Conservation (phyloP, 2,113 vertebrate species). For the Thamnophis sirtalis region DNA sequence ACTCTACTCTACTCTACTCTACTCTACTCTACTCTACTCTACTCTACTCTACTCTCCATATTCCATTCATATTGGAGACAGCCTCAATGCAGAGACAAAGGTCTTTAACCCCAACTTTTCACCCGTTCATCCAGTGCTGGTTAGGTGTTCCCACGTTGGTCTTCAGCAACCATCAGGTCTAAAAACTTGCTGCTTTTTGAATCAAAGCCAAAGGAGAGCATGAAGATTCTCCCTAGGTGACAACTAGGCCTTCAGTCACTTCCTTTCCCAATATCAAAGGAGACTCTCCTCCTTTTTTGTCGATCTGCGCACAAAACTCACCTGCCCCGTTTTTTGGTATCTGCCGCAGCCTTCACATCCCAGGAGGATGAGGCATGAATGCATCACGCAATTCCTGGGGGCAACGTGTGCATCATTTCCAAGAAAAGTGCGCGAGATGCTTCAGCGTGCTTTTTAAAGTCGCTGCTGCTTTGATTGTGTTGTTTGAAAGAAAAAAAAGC, state of each 20-base stretch:
- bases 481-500: constrained; percentile 51
- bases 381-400: background rate
- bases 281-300: too few relatives aligned
- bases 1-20: too few relatives aligned
- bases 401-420: background rate
- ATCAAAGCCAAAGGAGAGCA: background rate
- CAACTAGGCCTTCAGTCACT: background rate
- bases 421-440: background rate
- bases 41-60: too few relatives aligned
- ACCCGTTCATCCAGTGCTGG: background rate
- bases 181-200: background rate
- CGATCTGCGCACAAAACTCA: background rate
- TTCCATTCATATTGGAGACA: background rate
- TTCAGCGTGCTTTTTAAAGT: constrained; percentile 34
- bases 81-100: background rate
- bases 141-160: background rate
- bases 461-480: constrained; percentile 57
- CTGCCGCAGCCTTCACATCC: background rate
- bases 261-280: background rate
- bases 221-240: background rate
- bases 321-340: background rate
- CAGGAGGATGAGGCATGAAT: background rate
- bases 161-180: background rate
- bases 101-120: background rate
- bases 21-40: too few relatives aligned